phyloP scores from a whole-genome alignment of 2,113 vertebrate genomes.

The Dendrocopos noguchii region DNA sequence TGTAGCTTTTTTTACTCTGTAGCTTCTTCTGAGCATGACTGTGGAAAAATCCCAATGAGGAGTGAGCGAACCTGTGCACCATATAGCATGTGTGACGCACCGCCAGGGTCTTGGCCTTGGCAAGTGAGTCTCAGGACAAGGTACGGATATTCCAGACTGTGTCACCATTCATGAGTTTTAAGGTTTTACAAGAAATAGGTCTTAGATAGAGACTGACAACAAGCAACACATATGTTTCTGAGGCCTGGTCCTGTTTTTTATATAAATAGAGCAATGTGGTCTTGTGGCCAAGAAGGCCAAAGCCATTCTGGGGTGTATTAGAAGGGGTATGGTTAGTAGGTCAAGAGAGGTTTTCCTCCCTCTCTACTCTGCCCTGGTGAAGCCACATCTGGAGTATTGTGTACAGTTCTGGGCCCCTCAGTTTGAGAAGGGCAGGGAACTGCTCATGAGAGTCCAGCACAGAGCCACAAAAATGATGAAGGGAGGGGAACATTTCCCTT shows the following conservation, averaged over 20 bases:
- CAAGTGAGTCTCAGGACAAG: constrained; percentile 89
- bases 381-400: no score
- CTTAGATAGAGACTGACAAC: not conserved
- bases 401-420: no score
- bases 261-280: no score
- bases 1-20: not conserved
- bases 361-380: no score
- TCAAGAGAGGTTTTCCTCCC: no score
- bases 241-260: not conserved
- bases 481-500: no score
- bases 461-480: no score
- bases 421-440: no score
- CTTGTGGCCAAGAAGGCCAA: no score
- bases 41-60: constrained; percentile 76
- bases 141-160: constrained; percentile 63
- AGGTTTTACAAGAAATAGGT: not conserved
- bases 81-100: constrained; percentile 83
- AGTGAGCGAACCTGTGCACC: constrained; percentile 79
- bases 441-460: no score
- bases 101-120: constrained; percentile 92
- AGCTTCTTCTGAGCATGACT: constrained; percentile 68
- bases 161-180: not conserved
- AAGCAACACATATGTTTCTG: not conserved
- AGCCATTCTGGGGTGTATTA: no score
- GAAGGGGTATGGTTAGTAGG: no score